Percentiles rank a stretch among this genome's conserved stretches.
phyloP scores from a whole-genome alignment of 2,888 invertebrate species.

The Ophioninae sp. region DNA sequence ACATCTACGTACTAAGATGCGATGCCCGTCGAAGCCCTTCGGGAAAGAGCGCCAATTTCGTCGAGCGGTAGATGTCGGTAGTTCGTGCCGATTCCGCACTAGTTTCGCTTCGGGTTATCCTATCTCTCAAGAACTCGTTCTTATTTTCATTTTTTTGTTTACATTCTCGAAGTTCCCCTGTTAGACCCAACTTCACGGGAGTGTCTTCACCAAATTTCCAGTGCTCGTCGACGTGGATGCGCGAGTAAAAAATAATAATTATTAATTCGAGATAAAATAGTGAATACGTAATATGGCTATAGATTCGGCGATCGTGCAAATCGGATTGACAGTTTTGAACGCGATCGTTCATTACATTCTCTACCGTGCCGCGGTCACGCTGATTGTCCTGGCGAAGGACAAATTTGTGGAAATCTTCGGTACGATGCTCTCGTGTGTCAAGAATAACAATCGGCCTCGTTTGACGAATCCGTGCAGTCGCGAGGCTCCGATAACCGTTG shows the following conservation, averaged over 20 bases:
- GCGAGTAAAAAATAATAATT: neutral
- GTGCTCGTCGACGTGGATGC: slow-evolving; percentile 18
- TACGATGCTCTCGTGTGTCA: slow-evolving; percentile 50
- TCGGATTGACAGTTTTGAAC: slow-evolving; percentile 70
- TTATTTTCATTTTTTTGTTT: neutral
- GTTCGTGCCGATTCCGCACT: no score
- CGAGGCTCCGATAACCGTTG: slow-evolving; percentile 51
- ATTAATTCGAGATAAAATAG: slow-evolving; percentile 18
- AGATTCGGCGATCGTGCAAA: slow-evolving; percentile 65
- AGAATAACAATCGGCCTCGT: slow-evolving; percentile 17
- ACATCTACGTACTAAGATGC: no score
- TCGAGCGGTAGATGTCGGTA: no score
- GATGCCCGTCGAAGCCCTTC: no score
- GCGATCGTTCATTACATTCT: slow-evolving; percentile 74
- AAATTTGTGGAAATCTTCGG: slow-evolving; percentile 63
- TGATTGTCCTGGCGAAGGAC: slow-evolving; percentile 68
- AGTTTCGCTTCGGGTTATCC: no score
- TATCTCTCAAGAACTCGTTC: no score
- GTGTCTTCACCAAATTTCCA: slow-evolving; percentile 18
- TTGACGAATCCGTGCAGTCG: slow-evolving; percentile 21
- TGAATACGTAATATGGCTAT: slow-evolving; percentile 56
- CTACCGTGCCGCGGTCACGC: slow-evolving; percentile 69
- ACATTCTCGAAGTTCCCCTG: neutral
- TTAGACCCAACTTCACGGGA: neutral
- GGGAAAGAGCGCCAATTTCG: no score